Base-by-base conservation (phyloP, 2,888 invertebrate species). In the Serripes groenlandicus region DNA sequence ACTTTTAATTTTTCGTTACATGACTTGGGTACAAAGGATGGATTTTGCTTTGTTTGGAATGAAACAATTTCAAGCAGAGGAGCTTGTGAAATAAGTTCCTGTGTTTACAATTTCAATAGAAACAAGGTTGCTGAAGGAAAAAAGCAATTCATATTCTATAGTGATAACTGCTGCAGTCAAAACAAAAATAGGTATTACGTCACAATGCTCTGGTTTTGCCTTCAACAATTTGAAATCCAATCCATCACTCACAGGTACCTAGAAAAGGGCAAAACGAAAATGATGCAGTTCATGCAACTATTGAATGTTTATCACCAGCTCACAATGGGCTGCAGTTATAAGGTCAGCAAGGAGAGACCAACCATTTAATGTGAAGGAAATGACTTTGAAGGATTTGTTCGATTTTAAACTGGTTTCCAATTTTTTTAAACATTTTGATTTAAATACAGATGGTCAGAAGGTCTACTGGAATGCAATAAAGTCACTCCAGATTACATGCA, bases 51-150 rank as follows among this genome's bases (percentile, higher is more conserved):
- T 42, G 23, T 85, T 0, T 78, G 81, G 85, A 75, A 78, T 76
- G 73, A 78, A 30, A 18, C 56, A 7, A 81, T 79, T 21, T 66
- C 76, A 9, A 52, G 35, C 28, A 34, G 81, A 23, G 76, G 85
- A 4, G 73, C 66, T n/a, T 78, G 75, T 73, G 75, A 81, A 56
- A 60, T 85, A 11, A 81, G 76, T 5, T 85, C 73, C n/a, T 85
- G 75, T 74, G 15, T 81, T 11, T 64, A 42, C 28, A 21, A 28
- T 15, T 78, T 72, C 60, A 34, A 78, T 9, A n/a, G 71, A 52
- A 21, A 49, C 0, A 58, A 32, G 23, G 58, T 52, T 15, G 32
- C 52, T 34, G 28, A 58, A 28, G 79, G 81, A 42, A 54, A 62
- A 58, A 75, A 32, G 28, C 42, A 77, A 9, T 77, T 83, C 42